Base-by-base conservation (phyloP, 2,888 invertebrate genomes). In the Nomada ruficornis region DNA sequence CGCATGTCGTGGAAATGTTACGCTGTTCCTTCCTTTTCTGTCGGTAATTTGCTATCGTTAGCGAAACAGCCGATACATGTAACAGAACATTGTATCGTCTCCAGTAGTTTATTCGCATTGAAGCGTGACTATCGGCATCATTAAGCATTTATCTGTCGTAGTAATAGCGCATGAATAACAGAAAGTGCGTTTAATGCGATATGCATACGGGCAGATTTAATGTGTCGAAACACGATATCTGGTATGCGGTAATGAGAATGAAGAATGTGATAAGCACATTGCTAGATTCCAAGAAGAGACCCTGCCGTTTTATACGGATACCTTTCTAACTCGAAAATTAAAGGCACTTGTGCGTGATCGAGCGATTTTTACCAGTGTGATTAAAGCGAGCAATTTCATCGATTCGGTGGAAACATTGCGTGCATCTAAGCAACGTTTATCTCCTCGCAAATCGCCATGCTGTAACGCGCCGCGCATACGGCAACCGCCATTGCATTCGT, bases 141-240 rank as follows among this genome's bases (percentile, higher is more conserved):
- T 87, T 87, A 87, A 83, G 64, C 74, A 70, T 75, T 85, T 87
- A 87, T 82, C 87, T 82, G 36, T 77, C 55, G 85, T 63, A 79
- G 83, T 85, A 85, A 85, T 79, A 87, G 85, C 77, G 67, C 82
- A 78, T 79, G 83, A 87, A 79, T 83, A 84, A 83, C 80, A 80
- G 84, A 80, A 78, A 80, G 73, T 78, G 68, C 78, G 64, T 76
- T 87, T 80, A 86, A 85, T 69, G 76, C 78, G 65, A 73, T 76
- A 78, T 62, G 71, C 74, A 69, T 71, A 74, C 47, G 36, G 11
- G 63, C 72, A 59, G 76, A 70, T 83, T 81, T 77, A 72, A 83
- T 73, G 77, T 69, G 15, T 64, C 26, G 69, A 44, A 69, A 77
- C 81, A 77, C 55, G 82, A 77, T 83, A 79, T 54, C 52, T 59